Base-by-base conservation (phyloP, 2,113 vertebrate genomes). In the Trichechus manatus region DNA sequence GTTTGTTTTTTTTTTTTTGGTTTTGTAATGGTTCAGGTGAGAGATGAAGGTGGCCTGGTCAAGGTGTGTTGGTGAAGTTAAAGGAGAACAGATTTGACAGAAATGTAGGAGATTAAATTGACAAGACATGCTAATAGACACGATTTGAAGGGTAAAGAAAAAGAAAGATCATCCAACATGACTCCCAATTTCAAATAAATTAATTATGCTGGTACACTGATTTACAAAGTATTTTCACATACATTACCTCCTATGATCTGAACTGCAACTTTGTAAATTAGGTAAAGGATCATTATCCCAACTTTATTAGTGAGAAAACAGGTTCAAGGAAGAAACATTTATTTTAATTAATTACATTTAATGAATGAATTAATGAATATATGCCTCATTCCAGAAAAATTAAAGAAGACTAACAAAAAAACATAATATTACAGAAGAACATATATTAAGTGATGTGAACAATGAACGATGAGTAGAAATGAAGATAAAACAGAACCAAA, bases 221-320 rank as follows among this genome's bases (percentile, higher is more conserved):
- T 97, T 92, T 87, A 84, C 36, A 78, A 89, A 96, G 59, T 6
- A n/a, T 20, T 91, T 93, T 77, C 11, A 23, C 9, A 7, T 31
- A 44, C 13, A 39, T 66, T 44, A 44, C 74, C 61, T 47, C 47
- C 47, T 47, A 10, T 47, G 27, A 88, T 82, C 79, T 95, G 78
- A 80, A 42, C 56, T 15, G 96, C n/a, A 78, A 27, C 68, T 29
- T 77, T 83, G 9, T 83, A 75, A 89, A 77, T 3, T 36, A 70
- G 61, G 29, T 47, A 92, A 91, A 31, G 13, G 31, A 39, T 91
- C 79, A 93, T 68, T 70, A 87, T 93, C 84, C 42, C 23, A n/a
- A 59, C 85, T 82, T 95, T 92, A 77, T 22, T 61, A 36, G 29
- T 86, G 89, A 93, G 87, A 88, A 93, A 72, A 84, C 47, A 47